These are phyloP conservation scores for Glaucopsyche alexis DNA, from an alignment of 2,888 invertebrate species.

Conservation along the genomic window DNA sequence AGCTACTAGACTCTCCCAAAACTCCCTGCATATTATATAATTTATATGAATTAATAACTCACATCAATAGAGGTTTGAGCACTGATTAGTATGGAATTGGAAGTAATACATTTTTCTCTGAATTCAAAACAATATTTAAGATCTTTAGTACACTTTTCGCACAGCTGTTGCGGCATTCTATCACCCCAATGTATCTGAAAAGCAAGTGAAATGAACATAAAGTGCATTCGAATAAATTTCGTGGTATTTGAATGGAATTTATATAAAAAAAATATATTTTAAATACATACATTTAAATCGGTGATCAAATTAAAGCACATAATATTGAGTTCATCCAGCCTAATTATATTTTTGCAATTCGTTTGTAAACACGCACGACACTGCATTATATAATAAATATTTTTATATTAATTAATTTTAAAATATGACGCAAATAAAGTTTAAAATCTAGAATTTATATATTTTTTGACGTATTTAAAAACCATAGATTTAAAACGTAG, in stretches of 20 bases:
- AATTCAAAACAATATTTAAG: slow-evolving; percentile 52
- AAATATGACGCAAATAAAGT: no score
- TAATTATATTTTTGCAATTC: slow-evolving; percentile 43
- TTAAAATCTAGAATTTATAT: no score
- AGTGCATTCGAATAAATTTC: no score
- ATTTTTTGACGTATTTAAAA: no score
- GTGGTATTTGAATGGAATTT: no score
- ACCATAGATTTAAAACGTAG: no score
- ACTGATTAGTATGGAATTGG: slow-evolving; percentile 48
- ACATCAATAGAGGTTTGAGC: slow-evolving; percentile 39
- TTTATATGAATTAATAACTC: slow-evolving; percentile 26
- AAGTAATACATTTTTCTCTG: slow-evolving; percentile 51
- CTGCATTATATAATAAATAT: slow-evolving; percentile 47
- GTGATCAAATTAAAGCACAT: slow-evolving; percentile 57
- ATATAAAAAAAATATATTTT: neutral
- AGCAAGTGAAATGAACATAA: slow-evolving; percentile 1
- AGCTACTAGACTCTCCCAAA: no score
- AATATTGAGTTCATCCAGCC: slow-evolving; percentile 49
- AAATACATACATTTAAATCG: slow-evolving; percentile 49
- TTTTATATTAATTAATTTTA: neutral
- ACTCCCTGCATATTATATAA: no score
- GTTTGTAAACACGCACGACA: slow-evolving; percentile 59
- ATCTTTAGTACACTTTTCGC: slow-evolving; percentile 48
- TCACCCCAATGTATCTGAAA: slow-evolving; percentile 51
- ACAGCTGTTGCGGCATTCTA: slow-evolving; percentile 52